Evolutionary conservation across 1,140 invertebrate species (phyloP), one percentile per base, ranked within the genome.

Genomic region (Daktulosphaira vitifoliae): DNA sequence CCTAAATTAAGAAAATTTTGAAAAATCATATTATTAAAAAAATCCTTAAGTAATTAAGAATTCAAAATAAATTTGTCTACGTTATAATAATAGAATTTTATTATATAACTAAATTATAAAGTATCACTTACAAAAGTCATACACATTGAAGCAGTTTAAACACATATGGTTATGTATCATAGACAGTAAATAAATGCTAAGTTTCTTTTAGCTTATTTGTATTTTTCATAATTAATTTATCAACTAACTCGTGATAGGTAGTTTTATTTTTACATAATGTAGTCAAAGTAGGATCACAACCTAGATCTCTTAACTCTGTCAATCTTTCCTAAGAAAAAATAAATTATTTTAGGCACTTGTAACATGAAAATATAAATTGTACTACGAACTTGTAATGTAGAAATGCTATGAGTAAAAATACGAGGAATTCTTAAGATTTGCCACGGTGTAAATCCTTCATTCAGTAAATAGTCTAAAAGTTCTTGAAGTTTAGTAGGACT

Each of bases 331-430:
- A 8, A 20, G 13, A 62, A 15, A n/a, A 13, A 20, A 23, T 51
- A n/a, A 29, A 4, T 4, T 4, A 3, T 44, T n/a, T 44, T 7
- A 4, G 4, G 15, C 4, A 44, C 4, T 4, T 44, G n/a, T 11
- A n/a, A 44, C 15, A 44, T 4, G 3, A 16, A 11, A 44, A n/a
- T 3, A 59, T 16, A 15, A 20, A 46, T 62, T 62, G 13, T 18
- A 46, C 13, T 46, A 7, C 18, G 20, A 9, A 62, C 56, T 22
- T 62, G 25, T 44, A 62, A 46, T 4, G 56, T 62, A 15, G 42
- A 46, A 48, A 62, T 62, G 26, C 56, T 62, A 8, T 62, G 56
- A 15, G 56, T 62, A 20, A 62, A 62, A 20, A 62, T 39, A 26
- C 56, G 56, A 1, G 56, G 56, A 22, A 15, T 33, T 18, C 56